phyloP scores from a whole-genome alignment of 2,888 invertebrate species.

The Tiliacea citrago region DNA sequence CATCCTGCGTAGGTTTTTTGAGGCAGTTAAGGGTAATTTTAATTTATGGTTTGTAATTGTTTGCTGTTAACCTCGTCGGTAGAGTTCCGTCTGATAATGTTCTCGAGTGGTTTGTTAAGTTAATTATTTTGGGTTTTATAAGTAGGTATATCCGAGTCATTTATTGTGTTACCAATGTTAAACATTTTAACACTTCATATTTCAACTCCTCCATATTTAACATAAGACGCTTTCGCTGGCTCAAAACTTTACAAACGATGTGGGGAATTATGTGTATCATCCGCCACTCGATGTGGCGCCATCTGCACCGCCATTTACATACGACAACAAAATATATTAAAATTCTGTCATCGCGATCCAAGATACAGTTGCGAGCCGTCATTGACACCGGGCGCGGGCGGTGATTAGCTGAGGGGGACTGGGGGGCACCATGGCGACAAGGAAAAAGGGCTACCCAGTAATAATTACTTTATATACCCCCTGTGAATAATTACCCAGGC shows the following conservation, averaged over 20 bases:
- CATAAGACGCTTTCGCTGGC: constrained; percentile 28
- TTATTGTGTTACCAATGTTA: constrained; percentile 20
- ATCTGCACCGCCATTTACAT: constrained; percentile 87
- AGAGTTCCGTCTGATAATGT: constrained; percentile 56
- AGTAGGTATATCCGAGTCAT: constrained; percentile 4
- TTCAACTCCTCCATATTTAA: constrained; percentile 21
- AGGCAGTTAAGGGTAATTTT: constrained; percentile 80
- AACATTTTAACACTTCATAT: constrained; percentile 35
- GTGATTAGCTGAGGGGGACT: constrained; percentile 82
- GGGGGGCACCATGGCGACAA: constrained; percentile 80
- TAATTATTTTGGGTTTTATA: constrained; percentile 36
- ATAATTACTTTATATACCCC: constrained; percentile 90
- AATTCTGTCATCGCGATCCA: constrained; percentile 88
- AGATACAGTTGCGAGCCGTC: constrained; percentile 88
- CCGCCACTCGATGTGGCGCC: constrained; percentile 68
- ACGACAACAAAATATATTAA: constrained; percentile 89
- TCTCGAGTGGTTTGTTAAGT: constrained; percentile 59
- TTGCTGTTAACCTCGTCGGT: constrained; percentile 68
- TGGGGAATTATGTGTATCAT: constrained; percentile 68
- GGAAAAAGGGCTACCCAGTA: constrained; percentile 89
- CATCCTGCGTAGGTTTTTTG: constrained; percentile 82
- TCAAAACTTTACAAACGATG: constrained; percentile 64
- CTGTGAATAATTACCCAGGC: constrained; percentile 89
- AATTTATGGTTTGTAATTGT: constrained; percentile 82
- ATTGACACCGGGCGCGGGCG: constrained; percentile 86